Conservation (phyloP, 2,113 vertebrate species). For the Etheostoma spectabile region DNA sequence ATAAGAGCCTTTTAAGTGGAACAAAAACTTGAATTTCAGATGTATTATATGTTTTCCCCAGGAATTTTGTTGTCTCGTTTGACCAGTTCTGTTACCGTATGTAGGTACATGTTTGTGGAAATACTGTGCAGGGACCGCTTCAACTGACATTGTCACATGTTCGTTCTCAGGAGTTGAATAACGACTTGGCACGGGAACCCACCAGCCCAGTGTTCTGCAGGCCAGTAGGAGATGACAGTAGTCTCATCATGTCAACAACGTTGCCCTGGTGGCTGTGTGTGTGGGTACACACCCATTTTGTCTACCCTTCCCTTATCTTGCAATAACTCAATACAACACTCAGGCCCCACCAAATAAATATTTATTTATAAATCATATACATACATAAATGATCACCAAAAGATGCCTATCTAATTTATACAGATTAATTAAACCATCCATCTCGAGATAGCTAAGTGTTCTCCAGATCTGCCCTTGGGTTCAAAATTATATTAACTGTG, state of each 20-base stretch:
- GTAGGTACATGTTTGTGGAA: background rate
- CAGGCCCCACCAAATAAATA: background rate
- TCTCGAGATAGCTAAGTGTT: background rate
- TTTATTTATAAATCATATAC: background rate
- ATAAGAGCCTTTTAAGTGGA: too few relatives aligned
- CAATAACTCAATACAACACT: background rate
- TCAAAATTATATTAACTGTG: background rate
- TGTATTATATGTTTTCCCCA: background rate
- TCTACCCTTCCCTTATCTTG: background rate
- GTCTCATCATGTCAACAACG: conserved; percentile 58
- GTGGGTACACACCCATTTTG: background rate
- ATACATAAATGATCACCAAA: background rate
- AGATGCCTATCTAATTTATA: background rate
- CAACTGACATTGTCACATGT: conserved; percentile 20
- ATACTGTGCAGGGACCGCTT: conserved; percentile 10
- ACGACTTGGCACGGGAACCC: conserved; percentile 98
- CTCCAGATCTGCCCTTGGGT: background rate
- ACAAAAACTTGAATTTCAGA: background rate
- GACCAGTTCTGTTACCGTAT: background rate
- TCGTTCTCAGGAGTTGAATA: conserved; percentile 91
- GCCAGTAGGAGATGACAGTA: conserved; percentile 97
- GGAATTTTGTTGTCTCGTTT: background rate
- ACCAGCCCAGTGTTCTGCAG: conserved; percentile 98
- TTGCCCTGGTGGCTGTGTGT: background rate
- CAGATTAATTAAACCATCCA: background rate